Evolutionary conservation across 1,140 invertebrate species (phyloP).

Genomic region (Diabrotica virgifera): DNA sequence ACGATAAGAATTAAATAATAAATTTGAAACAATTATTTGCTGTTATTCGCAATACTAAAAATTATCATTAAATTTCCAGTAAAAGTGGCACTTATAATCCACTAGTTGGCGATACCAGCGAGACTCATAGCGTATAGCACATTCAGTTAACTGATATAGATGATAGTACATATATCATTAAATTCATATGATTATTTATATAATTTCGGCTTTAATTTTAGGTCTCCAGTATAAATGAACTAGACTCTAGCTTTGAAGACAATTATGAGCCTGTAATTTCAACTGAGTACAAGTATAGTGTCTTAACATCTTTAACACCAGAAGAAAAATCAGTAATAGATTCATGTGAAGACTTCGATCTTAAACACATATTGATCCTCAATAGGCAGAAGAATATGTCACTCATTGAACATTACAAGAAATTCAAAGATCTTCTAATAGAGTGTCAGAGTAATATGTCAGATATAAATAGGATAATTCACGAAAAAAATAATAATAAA

Average conservation of each 20-base stretch:
- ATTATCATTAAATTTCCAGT: too few species aligned
- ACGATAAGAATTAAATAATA: too few species aligned
- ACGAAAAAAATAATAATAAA: slow-evolving; percentile 12
- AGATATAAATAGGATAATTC: slow-evolving; percentile 23
- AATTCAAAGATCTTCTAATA: slow-evolving; percentile 30
- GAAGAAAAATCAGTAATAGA: slow-evolving; percentile 31
- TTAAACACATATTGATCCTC: slow-evolving; percentile 30
- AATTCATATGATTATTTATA: too few species aligned
- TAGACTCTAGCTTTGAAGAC: neutral
- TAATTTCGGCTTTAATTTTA: neutral
- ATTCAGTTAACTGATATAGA: too few species aligned
- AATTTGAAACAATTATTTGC: too few species aligned
- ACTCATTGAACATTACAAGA: slow-evolving; percentile 32
- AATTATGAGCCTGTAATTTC: slow-evolving; percentile 12
- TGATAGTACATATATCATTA: too few species aligned
- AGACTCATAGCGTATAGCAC: too few species aligned
- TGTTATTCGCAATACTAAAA: too few species aligned
- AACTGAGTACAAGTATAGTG: slow-evolving; percentile 14
- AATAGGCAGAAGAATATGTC: slow-evolving; percentile 34
- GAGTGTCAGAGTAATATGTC: slow-evolving; percentile 28
- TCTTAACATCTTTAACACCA: slow-evolving; percentile 17
- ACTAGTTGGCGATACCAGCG: too few species aligned
- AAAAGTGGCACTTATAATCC: too few species aligned
- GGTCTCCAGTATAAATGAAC: neutral
- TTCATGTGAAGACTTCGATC: slow-evolving; percentile 27